Evolutionary conservation across 2,888 invertebrate genomes (phyloP).

Genomic region (Leptothorax acervorum): DNA sequence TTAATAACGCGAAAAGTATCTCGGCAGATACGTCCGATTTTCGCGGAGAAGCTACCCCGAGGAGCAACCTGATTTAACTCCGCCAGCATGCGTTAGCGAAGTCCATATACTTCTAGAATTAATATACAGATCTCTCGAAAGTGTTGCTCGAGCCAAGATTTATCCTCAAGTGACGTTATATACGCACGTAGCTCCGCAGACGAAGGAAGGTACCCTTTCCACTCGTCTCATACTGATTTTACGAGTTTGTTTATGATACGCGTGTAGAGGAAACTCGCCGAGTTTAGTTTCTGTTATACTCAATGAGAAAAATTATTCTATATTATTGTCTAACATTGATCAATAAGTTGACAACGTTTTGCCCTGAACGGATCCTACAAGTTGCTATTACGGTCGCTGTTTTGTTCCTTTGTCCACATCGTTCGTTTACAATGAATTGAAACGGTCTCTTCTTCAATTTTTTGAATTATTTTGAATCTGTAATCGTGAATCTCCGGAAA

Average conservation of each 20-base stretch:
- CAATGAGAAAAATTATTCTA: neutral
- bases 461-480: neutral
- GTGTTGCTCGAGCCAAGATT: conserved; percentile 11
- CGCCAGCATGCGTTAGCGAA: neutral
- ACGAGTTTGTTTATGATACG: neutral
- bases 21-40: neutral
- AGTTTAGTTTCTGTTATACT: neutral
- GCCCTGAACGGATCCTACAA: neutral
- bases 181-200: neutral
- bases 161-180: neutral
- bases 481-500: neutral
- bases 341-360: neutral
- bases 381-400: neutral
- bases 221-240: neutral
- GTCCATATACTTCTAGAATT: conserved; percentile 4
- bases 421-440: neutral
- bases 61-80: conserved; percentile 15
- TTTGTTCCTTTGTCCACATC: neutral
- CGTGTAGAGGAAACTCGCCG: neutral
- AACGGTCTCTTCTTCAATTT: neutral
- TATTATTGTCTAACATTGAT: neutral
- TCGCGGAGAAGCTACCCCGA: neutral
- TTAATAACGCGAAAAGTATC: conserved; percentile 21
- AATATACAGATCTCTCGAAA: conserved; percentile 15
- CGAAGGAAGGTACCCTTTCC: neutral